Evolutionary conservation across 35 echinoderm and acorn worm genomes (phyloP).

Genomic region (Patiria miniata): DNA sequence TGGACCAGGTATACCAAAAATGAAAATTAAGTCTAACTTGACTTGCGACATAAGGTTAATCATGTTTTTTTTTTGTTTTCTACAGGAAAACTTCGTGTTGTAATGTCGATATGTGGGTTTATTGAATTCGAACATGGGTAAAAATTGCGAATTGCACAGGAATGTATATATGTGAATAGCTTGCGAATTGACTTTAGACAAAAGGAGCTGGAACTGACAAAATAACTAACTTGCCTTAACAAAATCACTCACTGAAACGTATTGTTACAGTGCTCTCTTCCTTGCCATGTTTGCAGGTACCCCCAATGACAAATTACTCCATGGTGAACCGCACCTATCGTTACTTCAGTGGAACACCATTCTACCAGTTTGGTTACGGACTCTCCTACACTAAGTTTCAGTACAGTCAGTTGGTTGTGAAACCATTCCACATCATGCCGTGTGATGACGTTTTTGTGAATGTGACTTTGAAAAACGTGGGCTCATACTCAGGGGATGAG

Average conservation of each 20-base stretch:
- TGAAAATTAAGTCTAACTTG: not conserved
- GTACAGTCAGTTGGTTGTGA: constrained; percentile 27
- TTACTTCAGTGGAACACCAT: constrained; percentile 57
- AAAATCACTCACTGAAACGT: not conserved
- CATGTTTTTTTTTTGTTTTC: not conserved
- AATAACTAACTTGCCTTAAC: not conserved
- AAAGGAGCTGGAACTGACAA: not conserved
- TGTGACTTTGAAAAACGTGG: constrained; percentile 57
- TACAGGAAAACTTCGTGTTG: not conserved
- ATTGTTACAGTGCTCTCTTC: not conserved
- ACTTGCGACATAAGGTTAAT: not conserved
- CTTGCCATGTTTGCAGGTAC: constrained; percentile 39
- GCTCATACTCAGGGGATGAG: constrained; percentile 70
- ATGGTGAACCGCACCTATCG: constrained; percentile 71
- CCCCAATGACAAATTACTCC: constrained; percentile 60
- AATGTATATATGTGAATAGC: not conserved
- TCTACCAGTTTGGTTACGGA: constrained; percentile 79
- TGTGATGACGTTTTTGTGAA: constrained; percentile 60
- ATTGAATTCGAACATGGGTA: not conserved
- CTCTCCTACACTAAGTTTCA: constrained; percentile 66
- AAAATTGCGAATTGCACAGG: not conserved
- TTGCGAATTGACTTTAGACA: not conserved
- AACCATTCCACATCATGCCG: constrained; percentile 22
- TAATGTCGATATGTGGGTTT: not conserved
- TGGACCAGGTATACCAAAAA: constrained; percentile 53